Base-by-base conservation (phyloP, 2,113 vertebrate genomes). In the Notarius lentiginosus region DNA sequence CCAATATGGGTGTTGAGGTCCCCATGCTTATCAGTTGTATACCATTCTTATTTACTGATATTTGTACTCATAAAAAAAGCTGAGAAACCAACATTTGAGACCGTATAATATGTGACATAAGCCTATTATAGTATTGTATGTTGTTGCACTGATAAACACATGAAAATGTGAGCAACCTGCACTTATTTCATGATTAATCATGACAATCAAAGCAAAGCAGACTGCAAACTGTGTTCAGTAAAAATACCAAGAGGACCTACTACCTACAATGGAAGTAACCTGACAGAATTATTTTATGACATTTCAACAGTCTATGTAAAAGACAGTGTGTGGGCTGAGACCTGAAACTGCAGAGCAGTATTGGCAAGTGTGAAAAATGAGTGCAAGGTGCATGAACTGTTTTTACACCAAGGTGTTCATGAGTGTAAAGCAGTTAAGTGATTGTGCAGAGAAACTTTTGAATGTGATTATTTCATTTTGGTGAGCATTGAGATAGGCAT, bases 1-100 rank as follows among this genome's bases (percentile, higher is more conserved):
- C 82, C 88, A 55, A 79, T 84, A 81, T 41, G 76, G 89, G 82
- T 72, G 58, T 63, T 75, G 41, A 73, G 82, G 60, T 76, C 87
- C 84, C 88, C 63, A 70, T 17, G 27, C 8, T 70, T 68, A 30
- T 68, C 65, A 30, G 5, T 70, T 70, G 14, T 27, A 70, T 17
- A 70, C 27, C 27, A 34, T 70, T 5, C 27, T 34, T 27, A 17
- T 34, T 34, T 34, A 30, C 12, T 30, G 8, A 18, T 73, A 47
- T 73, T 47, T 17, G 2, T 22, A 18, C 17, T 73, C 11, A 68
- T 70, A 17, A 70, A 70, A 70, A 41, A 34, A 47, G 17, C 30
- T 75, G 20, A 75, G 4, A 12, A 47, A 75, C 47, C 41, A 24
- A 75, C 20, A 76, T 76, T 47, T 76, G 73, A 76, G 51, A 51